Base-by-base conservation (phyloP, 2,113 vertebrate genomes). In the Eretmodus cyanostictus region DNA sequence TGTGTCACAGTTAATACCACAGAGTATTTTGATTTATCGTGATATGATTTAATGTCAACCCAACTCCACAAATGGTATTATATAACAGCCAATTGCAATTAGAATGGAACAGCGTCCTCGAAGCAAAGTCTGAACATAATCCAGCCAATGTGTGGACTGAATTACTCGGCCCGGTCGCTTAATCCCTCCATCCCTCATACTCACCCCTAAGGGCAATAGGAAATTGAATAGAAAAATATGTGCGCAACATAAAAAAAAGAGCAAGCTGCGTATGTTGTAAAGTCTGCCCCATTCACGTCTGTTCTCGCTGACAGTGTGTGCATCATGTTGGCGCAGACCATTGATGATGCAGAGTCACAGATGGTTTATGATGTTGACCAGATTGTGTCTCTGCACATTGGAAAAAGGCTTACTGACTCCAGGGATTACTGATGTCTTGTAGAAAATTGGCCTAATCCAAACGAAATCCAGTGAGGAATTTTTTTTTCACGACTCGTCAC, bases 371-470 rank as follows among this genome's bases (percentile, higher is more conserved):
- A 86, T 87, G 88, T 80, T 68, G 86, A 91, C 89, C 91, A 94
- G 93, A 95, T 87, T 92, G 93, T 12, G 86, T 86, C 86, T 89
- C 88, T 19, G 79, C 79, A 76, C 87, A 88, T 87, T 87, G 24
- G 22, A 66, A 73, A 86, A 86, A 81, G 45, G 63, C 80, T 92
- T 63, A 63, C 31, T 7, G 59, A 63, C 59, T 87, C 61, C 36
- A 16, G 89, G 91, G 94, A 95, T 94, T 93, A 93, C 79, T 53
- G 81, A 86, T 85, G 76, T 93, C 88, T 94, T 88, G 83, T 78
- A 80, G 89, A 88, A 94, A 95, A 95, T 86, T 94, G 92, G 90
- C 89, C 89, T 92, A 94, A 95, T 93, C 91, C 92, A 88, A 87
- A 90, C 87, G 68, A 93, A 92, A 95, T 91, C 87, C 88, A 79